Evolutionary conservation across 2,797 vertebrate genomes (phyloP).

Genomic region (Steatocranus sp.): DNA sequence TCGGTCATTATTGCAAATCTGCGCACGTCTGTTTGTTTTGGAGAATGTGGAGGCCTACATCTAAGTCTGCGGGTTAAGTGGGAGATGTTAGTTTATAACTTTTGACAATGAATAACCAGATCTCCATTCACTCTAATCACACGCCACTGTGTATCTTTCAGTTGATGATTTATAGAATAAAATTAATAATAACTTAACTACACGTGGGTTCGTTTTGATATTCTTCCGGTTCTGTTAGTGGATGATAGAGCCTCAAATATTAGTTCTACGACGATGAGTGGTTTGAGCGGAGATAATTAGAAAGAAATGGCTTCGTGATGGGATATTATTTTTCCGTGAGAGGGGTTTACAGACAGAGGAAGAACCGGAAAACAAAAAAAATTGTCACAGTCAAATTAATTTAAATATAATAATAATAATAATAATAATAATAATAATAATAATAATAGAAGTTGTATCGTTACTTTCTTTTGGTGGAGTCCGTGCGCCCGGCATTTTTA

Average conservation of each 20-base stretch:
- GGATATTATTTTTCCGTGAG: neutral
- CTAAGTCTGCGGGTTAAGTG: slow-evolving; percentile 69
- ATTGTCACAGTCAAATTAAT: neutral
- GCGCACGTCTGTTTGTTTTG: slow-evolving; percentile 72
- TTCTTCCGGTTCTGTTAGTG: slow-evolving; percentile 31
- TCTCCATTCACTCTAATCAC: slow-evolving; percentile 88
- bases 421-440: neutral
- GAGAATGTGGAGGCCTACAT: slow-evolving; percentile 68
- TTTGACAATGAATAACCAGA: slow-evolving; percentile 93
- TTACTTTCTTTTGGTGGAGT: neutral
- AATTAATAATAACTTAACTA: slow-evolving; percentile 92
- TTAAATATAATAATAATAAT: neutral
- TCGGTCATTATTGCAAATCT: slow-evolving; percentile 63
- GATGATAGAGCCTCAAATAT: slow-evolving; percentile 11
- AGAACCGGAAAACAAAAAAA: neutral
- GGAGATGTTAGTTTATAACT: slow-evolving; percentile 85
- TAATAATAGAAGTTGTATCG: neutral
- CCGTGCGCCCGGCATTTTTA: neutral
- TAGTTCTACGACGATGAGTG: slow-evolving; percentile 6
- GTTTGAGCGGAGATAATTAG: neutral
- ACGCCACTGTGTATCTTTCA: slow-evolving; percentile 93
- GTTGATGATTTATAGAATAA: slow-evolving; percentile 99
- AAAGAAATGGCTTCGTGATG: neutral
- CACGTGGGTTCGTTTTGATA: slow-evolving; percentile 87
- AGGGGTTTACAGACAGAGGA: neutral